phyloP scores from a whole-genome alignment of 1,140 invertebrate genomes.

The Leptinotarsa texana region DNA sequence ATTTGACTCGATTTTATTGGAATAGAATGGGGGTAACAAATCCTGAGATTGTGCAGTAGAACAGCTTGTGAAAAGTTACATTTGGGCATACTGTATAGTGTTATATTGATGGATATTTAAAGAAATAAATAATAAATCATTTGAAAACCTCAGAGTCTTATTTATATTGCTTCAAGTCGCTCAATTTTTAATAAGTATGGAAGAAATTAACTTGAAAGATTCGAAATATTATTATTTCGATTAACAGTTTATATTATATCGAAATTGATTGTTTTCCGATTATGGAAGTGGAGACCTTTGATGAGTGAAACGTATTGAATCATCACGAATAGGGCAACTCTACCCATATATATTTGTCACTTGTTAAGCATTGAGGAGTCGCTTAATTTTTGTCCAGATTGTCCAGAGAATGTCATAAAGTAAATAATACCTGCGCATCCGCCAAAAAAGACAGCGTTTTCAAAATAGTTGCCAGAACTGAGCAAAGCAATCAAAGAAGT shows the following conservation, averaged over 20 bases:
- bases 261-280: too few relatives aligned
- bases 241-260: not conserved
- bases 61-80: constrained; percentile 41
- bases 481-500: too few relatives aligned
- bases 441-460: too few relatives aligned
- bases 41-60: constrained; percentile 45
- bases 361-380: too few relatives aligned
- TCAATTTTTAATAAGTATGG: not conserved
- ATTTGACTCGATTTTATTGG: not conserved
- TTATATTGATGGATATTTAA: constrained; percentile 45
- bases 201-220: not conserved
- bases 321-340: too few relatives aligned
- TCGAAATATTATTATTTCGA: not conserved
- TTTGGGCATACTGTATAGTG: constrained; percentile 48
- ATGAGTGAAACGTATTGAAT: too few relatives aligned
- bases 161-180: not conserved
- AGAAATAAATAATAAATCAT: constrained; percentile 24
- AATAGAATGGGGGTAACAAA: constrained; percentile 34
- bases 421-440: too few relatives aligned
- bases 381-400: too few relatives aligned
- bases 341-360: too few relatives aligned
- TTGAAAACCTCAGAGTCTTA: not conserved
- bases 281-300: too few relatives aligned
- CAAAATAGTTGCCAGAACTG: too few relatives aligned
- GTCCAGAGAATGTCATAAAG: too few relatives aligned